Evolutionary conservation across 2,113 vertebrate genomes (phyloP), one percentile per base, ranked within the genome.

Genomic region (Vimba vimba): DNA sequence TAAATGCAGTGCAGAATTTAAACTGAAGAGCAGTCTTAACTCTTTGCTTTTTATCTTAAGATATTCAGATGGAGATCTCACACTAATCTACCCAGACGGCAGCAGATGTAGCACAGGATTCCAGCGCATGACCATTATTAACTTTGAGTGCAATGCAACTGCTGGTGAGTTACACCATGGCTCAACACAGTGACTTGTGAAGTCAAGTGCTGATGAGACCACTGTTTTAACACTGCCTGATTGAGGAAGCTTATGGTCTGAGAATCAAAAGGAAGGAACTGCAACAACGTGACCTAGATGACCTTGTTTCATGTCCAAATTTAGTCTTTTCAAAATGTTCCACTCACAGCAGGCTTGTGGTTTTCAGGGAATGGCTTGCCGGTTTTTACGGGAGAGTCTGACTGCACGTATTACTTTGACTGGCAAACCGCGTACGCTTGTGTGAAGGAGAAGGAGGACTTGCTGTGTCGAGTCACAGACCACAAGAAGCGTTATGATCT

Each of bases 61-160:
- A 6, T 99, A 99, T 66, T 99, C 98, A 0, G 98, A 99, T 59
- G 98, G 98, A 6, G 98, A 99, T 89, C 96, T 99, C 89, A 97
- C 96, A 76, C 91, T 99, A 78, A 96, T 96, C 69, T 99, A 97
- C 86, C 95, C 93, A 0, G 95, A 95, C 2, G 98, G 98, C 0
- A 93, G 87, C 1, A 89, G 60, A 0, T 99, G 98, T 90, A 97
- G 97, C 84, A 96, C 96, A 0, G 98, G 97, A 85, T 99, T 99
- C 89, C 96, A 97, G 93, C 95, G 98, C 77, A 98, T 99, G 97
- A 99, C 96, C 10, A 96, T 99, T 85, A 98, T 99, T 84, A 98
- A 96, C 94, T 98, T 99, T 62, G 94, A 96, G 86, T 99, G 98
- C 94, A 97, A 95, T 88, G 89, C 94, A 81, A 96, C 92, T 0